Evolutionary conservation across 2,888 invertebrate genomes (phyloP).

Genomic region (Apotomis capreana): DNA sequence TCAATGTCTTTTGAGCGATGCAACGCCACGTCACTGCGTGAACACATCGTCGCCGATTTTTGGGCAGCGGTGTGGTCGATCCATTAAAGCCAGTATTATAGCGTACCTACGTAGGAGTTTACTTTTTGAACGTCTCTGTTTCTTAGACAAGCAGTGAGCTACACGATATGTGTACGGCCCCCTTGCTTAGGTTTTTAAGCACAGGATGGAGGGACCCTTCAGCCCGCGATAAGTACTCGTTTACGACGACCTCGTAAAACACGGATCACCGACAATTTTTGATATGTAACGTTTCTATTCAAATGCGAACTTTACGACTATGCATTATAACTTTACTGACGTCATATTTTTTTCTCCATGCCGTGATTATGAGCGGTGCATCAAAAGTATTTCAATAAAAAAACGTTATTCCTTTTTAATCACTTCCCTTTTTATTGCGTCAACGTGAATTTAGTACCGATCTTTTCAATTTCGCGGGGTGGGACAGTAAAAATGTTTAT

Average conservation of each 20-base stretch:
- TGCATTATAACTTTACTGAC: conserved; percentile 81
- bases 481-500: conserved; percentile 58
- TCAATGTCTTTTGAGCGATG: no score
- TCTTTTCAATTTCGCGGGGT: conserved; percentile 67
- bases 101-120: no score
- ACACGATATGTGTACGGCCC: conserved; percentile 53
- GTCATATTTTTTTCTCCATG: conserved; percentile 75
- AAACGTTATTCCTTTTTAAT: conserved; percentile 79
- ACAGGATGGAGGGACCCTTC: conserved; percentile 66
- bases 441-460: conserved; percentile 47
- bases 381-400: conserved; percentile 73
- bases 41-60: no score
- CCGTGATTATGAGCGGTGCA: conserved; percentile 74
- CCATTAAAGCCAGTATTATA: no score
- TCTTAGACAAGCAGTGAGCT: background rate
- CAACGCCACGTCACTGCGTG: no score
- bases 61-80: no score
- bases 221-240: conserved; percentile 79
- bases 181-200: conserved; percentile 71
- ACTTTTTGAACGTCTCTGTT: background rate
- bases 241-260: conserved; percentile 82
- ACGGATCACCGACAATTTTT: conserved; percentile 84
- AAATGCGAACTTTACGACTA: conserved; percentile 78
- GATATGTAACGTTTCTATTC: conserved; percentile 83
- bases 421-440: conserved; percentile 73